These are phyloP conservation scores for Sinohyriopsis cumingii DNA, from an alignment of 2,888 invertebrate species.

Conservation along the genomic window DNA sequence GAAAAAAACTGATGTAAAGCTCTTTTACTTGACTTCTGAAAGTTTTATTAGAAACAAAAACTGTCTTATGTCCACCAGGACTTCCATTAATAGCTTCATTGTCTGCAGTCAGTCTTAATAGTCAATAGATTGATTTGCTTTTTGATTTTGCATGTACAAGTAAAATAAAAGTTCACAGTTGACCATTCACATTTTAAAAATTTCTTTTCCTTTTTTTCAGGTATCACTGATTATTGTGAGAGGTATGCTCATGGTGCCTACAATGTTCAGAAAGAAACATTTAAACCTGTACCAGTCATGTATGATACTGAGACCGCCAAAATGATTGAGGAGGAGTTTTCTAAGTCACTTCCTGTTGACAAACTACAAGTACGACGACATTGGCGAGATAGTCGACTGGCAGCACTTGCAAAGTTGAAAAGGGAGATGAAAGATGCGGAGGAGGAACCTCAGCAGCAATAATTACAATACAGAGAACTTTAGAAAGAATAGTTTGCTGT, in stretches of 20 bases:
- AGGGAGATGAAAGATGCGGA: conserved; percentile 3
- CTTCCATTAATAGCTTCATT: no score
- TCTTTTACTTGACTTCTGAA: no score
- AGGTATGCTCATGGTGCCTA: conserved; percentile 59
- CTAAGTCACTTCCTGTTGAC: conserved; percentile 54
- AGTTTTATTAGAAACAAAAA: no score
- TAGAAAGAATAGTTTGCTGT: no score
- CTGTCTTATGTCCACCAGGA: no score
- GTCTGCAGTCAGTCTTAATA: no score
- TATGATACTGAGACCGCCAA: conserved; percentile 55
- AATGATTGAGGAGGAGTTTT: conserved; percentile 52
- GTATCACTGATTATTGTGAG: conserved; percentile 63
- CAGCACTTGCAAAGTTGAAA: conserved; percentile 65
- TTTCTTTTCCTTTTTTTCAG: conserved; percentile 26
- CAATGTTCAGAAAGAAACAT: conserved; percentile 54
- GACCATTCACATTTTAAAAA: neutral
- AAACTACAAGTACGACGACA: conserved; percentile 53
- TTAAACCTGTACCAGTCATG: conserved; percentile 52
- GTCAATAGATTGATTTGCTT: no score
- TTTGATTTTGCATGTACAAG: no score
- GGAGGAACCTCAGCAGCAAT: no score
- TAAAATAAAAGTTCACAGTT: no score
- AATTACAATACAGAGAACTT: no score
- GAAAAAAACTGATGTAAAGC: no score
- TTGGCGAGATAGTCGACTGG: conserved; percentile 66